Conservation (phyloP, 2,113 vertebrate species). For the Pelodiscus sinensis region DNA sequence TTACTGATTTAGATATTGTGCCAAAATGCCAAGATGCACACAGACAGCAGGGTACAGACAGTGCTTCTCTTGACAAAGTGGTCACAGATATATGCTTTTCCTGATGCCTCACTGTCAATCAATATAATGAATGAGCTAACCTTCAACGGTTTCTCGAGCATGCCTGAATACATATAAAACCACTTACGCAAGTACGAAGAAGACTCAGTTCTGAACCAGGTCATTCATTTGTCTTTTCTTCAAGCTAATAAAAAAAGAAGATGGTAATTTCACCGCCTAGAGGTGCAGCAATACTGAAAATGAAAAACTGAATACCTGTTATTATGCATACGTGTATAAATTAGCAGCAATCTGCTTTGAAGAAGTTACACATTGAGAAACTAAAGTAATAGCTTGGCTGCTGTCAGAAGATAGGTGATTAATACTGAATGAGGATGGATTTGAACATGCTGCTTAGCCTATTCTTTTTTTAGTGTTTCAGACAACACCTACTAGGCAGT, state of each 20-base stretch:
- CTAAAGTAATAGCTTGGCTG: neutral
- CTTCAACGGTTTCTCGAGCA: constrained; percentile 22
- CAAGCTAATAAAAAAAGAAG: neutral
- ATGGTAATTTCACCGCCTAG: neutral
- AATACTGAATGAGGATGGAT: neutral
- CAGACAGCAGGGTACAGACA: neutral
- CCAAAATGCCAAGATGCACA: constrained; percentile 3
- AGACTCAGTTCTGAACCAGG: constrained; percentile 3
- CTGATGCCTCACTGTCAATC: constrained; percentile 50
- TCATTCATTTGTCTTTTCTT: constrained; percentile 1
- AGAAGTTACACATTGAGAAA: neutral
- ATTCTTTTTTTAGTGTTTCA: neutral
- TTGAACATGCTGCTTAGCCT: neutral
- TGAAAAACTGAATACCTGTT: constrained; percentile 26
- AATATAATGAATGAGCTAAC: constrained; percentile 49
- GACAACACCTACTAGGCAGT: neutral
- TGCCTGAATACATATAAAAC: constrained; percentile 22
- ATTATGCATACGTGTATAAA: neutral
- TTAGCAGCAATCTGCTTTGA: neutral
- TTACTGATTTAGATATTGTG: constrained; percentile 42
- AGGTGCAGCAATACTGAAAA: constrained; percentile 18
- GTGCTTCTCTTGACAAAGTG: neutral
- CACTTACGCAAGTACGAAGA: constrained; percentile 1
- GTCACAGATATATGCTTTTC: constrained; percentile 44
- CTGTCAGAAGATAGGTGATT: constrained; percentile 12